These are phyloP conservation scores for Idaea straminata DNA, from an alignment of 2,888 invertebrate species.

Conservation along the genomic window DNA sequence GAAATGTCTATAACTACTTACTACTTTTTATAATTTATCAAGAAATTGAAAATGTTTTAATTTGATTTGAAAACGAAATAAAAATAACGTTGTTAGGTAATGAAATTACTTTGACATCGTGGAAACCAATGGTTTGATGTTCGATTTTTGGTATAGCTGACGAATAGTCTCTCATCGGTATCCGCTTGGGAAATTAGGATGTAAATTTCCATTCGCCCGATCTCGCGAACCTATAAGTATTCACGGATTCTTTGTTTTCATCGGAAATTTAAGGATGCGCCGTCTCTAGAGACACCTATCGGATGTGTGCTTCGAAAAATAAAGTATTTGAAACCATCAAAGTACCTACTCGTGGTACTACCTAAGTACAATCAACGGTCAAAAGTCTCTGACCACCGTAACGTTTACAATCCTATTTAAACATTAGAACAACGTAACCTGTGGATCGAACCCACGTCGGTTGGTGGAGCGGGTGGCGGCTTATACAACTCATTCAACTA, in stretches of 20 bases:
- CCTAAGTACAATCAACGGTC: too few relatives aligned
- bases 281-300: slow-evolving; percentile 47
- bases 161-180: slow-evolving; percentile 59
- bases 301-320: slow-evolving; percentile 39
- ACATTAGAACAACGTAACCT: too few relatives aligned
- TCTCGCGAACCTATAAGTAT: slow-evolving; percentile 58
- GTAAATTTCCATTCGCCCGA: slow-evolving; percentile 72
- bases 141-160: slow-evolving; percentile 66
- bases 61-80: slow-evolving; percentile 7
- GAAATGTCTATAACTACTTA: too few relatives aligned
- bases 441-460: too few relatives aligned
- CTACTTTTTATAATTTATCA: too few relatives aligned
- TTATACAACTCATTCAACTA: too few relatives aligned
- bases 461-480: too few relatives aligned
- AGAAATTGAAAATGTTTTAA: background rate
- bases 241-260: slow-evolving; percentile 75
- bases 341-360: too few relatives aligned
- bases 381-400: too few relatives aligned
- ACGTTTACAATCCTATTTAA: too few relatives aligned
- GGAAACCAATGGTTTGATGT: slow-evolving; percentile 27
- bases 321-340: slow-evolving; percentile 26
- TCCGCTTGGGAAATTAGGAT: slow-evolving; percentile 78
- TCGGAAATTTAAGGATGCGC: slow-evolving; percentile 71
- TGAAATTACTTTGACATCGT: slow-evolving; percentile 25
- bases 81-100: slow-evolving; percentile 13